Percentiles rank a stretch among this genome's conserved stretches.
Evolutionary conservation across 2,113 vertebrate genomes (phyloP).

Genomic region (Bungarus multicinctus): DNA sequence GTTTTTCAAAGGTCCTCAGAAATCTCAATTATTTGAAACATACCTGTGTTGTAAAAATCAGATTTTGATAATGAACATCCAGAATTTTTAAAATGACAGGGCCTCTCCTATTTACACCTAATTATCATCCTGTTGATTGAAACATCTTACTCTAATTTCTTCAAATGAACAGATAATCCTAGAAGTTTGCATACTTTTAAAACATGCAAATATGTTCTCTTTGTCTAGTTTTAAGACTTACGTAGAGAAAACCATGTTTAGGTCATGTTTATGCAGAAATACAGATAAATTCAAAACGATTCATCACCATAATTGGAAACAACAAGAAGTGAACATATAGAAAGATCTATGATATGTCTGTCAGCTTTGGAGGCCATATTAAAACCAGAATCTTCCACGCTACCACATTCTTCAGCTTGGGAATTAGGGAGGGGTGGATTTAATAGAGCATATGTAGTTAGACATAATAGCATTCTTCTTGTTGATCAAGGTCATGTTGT

Average conservation of each 20-base stretch:
- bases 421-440: too few relatives aligned
- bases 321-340: neutral
- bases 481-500: too few relatives aligned
- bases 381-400: too few relatives aligned
- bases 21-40: neutral
- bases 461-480: too few relatives aligned
- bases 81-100: neutral
- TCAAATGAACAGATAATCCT: neutral
- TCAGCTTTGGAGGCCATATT: too few relatives aligned
- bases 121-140: neutral
- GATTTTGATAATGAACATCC: neutral
- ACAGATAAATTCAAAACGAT: neutral
- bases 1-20: neutral
- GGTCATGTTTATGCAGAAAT: neutral
- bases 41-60: neutral
- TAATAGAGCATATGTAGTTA: too few relatives aligned
- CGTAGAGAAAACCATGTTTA: neutral
- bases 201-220: neutral
- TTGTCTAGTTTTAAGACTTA: neutral
- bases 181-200: neutral
- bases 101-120: neutral
- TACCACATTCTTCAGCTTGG: too few relatives aligned
- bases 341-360: neutral
- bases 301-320: neutral
- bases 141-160: neutral